These are phyloP conservation scores for Galerucella calmariensis DNA, from an alignment of 2,888 invertebrate species.

Conservation along the genomic window DNA sequence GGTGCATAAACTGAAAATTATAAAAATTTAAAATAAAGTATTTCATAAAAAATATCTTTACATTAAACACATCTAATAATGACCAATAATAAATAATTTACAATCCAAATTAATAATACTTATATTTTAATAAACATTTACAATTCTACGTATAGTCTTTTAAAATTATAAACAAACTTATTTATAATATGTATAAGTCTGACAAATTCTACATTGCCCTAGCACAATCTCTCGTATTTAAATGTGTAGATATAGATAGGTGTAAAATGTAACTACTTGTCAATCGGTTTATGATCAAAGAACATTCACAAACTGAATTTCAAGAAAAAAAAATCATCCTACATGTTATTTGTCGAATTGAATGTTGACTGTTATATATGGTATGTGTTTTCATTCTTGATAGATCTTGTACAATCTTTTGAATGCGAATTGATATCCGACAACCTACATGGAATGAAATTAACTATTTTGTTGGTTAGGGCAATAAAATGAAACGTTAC, in stretches of 20 bases:
- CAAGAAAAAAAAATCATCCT: constrained; percentile 50
- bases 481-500: too few relatives aligned
- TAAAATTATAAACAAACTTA: neutral
- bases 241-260: constrained; percentile 61
- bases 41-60: constrained; percentile 13
- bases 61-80: constrained; percentile 12
- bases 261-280: constrained; percentile 61
- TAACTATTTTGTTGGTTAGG: too few relatives aligned
- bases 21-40: too few relatives aligned
- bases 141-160: constrained; percentile 2
- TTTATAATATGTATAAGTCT: constrained; percentile 40
- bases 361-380: constrained; percentile 60
- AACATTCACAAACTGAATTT: constrained; percentile 42
- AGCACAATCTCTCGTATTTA: constrained; percentile 58
- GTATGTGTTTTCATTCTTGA: constrained; percentile 56
- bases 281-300: constrained; percentile 47
- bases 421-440: neutral
- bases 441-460: too few relatives aligned
- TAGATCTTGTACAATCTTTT: constrained; percentile 42
- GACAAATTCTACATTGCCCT: constrained; percentile 52
- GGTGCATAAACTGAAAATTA: too few relatives aligned
- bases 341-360: constrained; percentile 61
- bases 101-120: neutral
- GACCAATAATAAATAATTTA: constrained; percentile 4
- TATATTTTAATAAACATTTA: constrained; percentile 2